phyloP scores from a whole-genome alignment of 2,797 vertebrate species.

The Sorex maritimensis region DNA sequence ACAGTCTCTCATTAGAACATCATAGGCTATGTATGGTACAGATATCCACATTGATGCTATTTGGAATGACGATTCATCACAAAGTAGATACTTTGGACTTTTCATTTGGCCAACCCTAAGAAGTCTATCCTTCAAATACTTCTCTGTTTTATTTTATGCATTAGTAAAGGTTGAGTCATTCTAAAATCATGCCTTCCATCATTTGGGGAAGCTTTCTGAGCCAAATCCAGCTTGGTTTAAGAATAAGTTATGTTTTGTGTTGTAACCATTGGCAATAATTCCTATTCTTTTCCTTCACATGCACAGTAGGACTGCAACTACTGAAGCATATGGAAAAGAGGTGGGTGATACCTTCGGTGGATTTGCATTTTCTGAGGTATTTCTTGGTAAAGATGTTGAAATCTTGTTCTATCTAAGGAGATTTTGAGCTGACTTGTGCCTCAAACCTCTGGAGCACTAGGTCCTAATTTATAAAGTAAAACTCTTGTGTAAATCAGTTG shows the following conservation, averaged over 20 bases:
- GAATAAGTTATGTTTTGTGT: constrained; percentile 81
- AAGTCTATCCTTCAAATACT: constrained; percentile 77
- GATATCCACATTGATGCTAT: constrained; percentile 58
- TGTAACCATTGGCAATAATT: constrained; percentile 77
- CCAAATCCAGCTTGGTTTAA: constrained; percentile 80
- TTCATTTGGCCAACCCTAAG: constrained; percentile 74
- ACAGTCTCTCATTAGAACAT: constrained; percentile 63
- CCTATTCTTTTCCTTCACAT: constrained; percentile 48
- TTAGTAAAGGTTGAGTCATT: constrained; percentile 84
- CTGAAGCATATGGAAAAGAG: constrained; percentile 52
- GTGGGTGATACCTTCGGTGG: constrained; percentile 9
- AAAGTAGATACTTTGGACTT: constrained; percentile 67
- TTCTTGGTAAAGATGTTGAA: constrained; percentile 68
- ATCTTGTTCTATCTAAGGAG: constrained; percentile 67
- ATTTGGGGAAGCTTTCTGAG: constrained; percentile 82
- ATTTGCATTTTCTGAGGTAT: constrained; percentile 67
- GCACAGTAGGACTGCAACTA: constrained; percentile 76
- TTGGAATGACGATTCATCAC: constrained; percentile 71
- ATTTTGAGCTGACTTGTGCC: constrained; percentile 72
- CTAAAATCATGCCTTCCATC: constrained; percentile 84
- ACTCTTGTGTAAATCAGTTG: constrained; percentile 85
- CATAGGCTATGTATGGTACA: constrained; percentile 43
- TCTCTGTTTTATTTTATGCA: constrained; percentile 84
- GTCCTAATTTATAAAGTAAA: constrained; percentile 86
- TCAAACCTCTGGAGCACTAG: constrained; percentile 75